Evolutionary conservation across 2,797 vertebrate genomes (phyloP).

Genomic region (Catharus ustulatus): DNA sequence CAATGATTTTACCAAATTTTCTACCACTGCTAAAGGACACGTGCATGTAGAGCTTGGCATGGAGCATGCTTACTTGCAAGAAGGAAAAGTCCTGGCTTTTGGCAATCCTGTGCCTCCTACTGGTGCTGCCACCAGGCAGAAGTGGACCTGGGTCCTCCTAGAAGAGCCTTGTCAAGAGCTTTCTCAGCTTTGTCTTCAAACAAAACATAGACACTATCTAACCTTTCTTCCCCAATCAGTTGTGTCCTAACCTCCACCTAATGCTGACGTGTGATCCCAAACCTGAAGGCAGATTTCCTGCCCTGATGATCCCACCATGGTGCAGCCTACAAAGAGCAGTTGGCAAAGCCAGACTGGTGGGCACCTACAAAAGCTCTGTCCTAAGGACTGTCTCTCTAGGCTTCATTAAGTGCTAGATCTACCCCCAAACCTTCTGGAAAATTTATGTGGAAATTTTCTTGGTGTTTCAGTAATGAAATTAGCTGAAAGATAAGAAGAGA

Average conservation of each 20-base stretch:
- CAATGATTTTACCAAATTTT: not conserved
- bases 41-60: not conserved
- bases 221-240: not conserved
- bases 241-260: not conserved
- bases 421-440: not conserved
- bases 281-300: not conserved
- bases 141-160: not conserved
- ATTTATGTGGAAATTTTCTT: not conserved
- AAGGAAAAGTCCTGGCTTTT: not conserved
- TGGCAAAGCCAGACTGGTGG: not conserved
- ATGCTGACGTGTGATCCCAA: not conserved
- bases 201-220: fast-evolving
- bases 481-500: conserved; percentile 37
- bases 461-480: conserved; percentile 15
- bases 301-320: fast-evolving
- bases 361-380: not conserved
- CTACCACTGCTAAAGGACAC: not conserved
- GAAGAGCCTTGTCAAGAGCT: not conserved
- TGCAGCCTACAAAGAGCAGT: not conserved
- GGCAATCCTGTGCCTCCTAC: not conserved
- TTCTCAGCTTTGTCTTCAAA: not conserved
- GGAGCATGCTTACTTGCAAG: not conserved
- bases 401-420: not conserved
- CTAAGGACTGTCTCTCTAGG: not conserved
- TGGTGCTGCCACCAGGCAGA: not conserved